Percentiles rank a stretch among this genome's conserved stretches.
phyloP scores from a whole-genome alignment of 2,888 invertebrate species.

The Anorthoa munda region DNA sequence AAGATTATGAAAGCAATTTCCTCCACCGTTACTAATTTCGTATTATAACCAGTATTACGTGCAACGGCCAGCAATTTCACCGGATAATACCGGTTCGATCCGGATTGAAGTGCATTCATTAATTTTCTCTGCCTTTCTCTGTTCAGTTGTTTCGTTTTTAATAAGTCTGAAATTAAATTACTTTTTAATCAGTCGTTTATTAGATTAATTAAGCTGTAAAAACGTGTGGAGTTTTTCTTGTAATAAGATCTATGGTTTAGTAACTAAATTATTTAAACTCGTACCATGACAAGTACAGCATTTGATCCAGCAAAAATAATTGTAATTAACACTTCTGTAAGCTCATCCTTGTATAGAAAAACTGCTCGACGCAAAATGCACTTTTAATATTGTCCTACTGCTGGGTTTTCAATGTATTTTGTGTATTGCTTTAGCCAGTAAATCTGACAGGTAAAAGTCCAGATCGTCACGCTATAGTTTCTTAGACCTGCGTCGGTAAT shows the following conservation, averaged over 20 bases:
- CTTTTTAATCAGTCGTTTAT: neutral
- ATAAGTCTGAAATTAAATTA: conserved; percentile 13
- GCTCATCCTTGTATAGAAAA: neutral
- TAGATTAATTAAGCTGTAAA: neutral
- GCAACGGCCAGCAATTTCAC: conserved; percentile 50
- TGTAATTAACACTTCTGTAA: neutral
- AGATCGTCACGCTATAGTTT: no score
- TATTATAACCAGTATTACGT: conserved; percentile 57
- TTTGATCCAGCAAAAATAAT: neutral
- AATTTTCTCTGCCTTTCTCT: conserved; percentile 46
- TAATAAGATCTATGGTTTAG: neutral
- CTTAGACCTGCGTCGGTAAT: no score
- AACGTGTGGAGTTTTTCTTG: neutral
- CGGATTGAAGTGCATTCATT: conserved; percentile 58
- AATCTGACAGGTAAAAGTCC: no score
- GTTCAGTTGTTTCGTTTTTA: conserved; percentile 17
- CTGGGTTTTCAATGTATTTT: no score
- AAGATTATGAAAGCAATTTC: conserved; percentile 62
- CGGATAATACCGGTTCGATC: conserved; percentile 45
- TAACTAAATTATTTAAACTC: neutral
- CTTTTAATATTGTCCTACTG: no score
- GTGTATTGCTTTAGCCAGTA: no score
- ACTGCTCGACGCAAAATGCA: no score
- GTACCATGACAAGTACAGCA: neutral
- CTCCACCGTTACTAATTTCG: conserved; percentile 51